Conservation (phyloP, 2,888 invertebrate species). For the Tetragonisca angustula region DNA sequence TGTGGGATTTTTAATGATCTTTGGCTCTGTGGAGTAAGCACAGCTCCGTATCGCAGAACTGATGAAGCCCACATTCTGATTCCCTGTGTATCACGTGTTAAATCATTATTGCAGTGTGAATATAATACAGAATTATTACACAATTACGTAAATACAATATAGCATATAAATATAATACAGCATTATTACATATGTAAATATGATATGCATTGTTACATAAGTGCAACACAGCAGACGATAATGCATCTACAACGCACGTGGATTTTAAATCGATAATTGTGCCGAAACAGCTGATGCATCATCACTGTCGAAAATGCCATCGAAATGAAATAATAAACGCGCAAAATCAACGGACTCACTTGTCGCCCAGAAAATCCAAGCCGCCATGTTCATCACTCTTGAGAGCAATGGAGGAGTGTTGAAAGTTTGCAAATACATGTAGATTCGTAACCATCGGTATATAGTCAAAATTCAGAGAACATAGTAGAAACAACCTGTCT, state of each 20-base stretch:
- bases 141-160: neutral
- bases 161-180: constrained; percentile 36
- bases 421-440: neutral
- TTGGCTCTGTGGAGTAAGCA: constrained; percentile 72
- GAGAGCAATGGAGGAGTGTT: neutral
- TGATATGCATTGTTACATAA: neutral
- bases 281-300: neutral
- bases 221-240: neutral
- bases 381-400: constrained; percentile 71
- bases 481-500: too few species aligned
- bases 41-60: constrained; percentile 69
- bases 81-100: constrained; percentile 59
- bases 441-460: neutral
- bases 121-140: neutral
- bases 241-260: neutral
- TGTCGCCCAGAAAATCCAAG: constrained; percentile 69
- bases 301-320: neutral
- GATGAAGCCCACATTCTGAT: constrained; percentile 64
- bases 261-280: neutral
- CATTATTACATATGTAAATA: neutral
- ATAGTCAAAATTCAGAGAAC: too few species aligned
- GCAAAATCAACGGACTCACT: constrained; percentile 68
- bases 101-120: constrained; percentile 46
- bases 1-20: constrained; percentile 76
- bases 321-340: neutral